Base-by-base conservation (phyloP, 1,140 invertebrate genomes). In the Zaprionus africanus region DNA sequence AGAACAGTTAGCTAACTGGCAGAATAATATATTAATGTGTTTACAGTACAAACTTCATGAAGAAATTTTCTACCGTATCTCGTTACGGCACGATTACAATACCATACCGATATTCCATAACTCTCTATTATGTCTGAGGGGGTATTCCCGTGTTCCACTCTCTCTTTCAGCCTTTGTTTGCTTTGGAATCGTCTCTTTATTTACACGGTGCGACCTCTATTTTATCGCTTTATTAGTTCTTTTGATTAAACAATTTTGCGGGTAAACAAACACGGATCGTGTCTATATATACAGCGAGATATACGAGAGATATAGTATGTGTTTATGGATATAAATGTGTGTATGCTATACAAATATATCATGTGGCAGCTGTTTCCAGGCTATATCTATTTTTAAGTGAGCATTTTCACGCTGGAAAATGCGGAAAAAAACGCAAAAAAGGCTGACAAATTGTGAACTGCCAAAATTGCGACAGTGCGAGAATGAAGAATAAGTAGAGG, bases 401-500 rank as follows among this genome's bases (percentile, higher is more conserved):
- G 56, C 13, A 58, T 77, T 77, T 77, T 59, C 70, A 67, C 58
- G 63, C 70, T 67, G 75, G 63, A 73, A 73, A 77, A 62, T 13
- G 28, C 43, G 12, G 26, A 12, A 49, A 46, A 38, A 22, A 22
- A 22, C 22, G 22, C n/a, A 22, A 22, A 22, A 13, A 38, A 17
- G n/a, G n/a, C 26, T 87, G 87, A 90, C 80, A 90, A 90, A 90
- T 87, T 87, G 83, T 87, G 34, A 62, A 43, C 78, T 81, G 72
- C 79, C 82, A 81, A 88, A 90, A 76, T 87, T 81, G 79, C 88
- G 87, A 91, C 82, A 90, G 81, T 34, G 5, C 41, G 3, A 46
- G 41, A 34, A 3, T 4, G 3, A 34, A 34, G 9, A 11, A 11
- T 34, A 11, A 34, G 31, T 11, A 11, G 31, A 34, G 31, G 0